Evolutionary conservation across 2,888 invertebrate genomes (phyloP), one percentile per base, ranked within the genome.

Genomic region (Xestia sexstrigata): DNA sequence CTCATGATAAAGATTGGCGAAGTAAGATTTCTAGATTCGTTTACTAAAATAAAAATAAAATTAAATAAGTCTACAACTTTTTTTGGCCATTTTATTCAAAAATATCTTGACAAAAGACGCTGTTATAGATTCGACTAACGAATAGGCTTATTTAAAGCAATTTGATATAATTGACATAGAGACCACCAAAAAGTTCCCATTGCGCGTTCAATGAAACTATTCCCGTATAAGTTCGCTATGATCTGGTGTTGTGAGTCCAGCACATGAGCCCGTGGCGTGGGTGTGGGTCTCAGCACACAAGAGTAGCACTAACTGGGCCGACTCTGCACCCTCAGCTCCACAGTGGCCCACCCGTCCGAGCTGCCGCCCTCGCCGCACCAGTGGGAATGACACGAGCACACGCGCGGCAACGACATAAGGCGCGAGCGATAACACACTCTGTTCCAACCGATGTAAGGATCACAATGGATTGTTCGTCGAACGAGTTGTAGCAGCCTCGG

Each of bases 351-450:
- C 96, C 99, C 99, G 82, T 99, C 99, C 87, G 99, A 99, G 97
- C 97, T 99, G 96, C 99, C 99, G 93, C 99, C 99, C 63, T 99
- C 99, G 92, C 99, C 99, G 89, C 99, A 99, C 96, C 99, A 99
- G 94, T 99, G 99, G 99, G 99, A 99, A 97, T 99, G 98, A 98
- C 98, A 97, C 94, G 97, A 96, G 95, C 82, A 94, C 85, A 89
- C 88, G 91, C 94, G 93, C 92, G 92, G 86, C 91, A 84, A 86
- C 89, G 92, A 92, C 91, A 90, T 91, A 91, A 93, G 92, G 89
- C 94, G 94, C 94, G 42, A 65, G 8, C 65, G 65, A 42, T 65
- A 65, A n/a, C 65, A 63, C 63, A 65, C 63, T 30, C 3, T 63
- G n/a, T 39, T n/a, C n/a, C 6, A 39, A 39, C 63, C 20, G 13